These are phyloP conservation scores for Petrolisthes manimaculis DNA, from an alignment of 2,888 invertebrate species.

Conservation along the genomic window DNA sequence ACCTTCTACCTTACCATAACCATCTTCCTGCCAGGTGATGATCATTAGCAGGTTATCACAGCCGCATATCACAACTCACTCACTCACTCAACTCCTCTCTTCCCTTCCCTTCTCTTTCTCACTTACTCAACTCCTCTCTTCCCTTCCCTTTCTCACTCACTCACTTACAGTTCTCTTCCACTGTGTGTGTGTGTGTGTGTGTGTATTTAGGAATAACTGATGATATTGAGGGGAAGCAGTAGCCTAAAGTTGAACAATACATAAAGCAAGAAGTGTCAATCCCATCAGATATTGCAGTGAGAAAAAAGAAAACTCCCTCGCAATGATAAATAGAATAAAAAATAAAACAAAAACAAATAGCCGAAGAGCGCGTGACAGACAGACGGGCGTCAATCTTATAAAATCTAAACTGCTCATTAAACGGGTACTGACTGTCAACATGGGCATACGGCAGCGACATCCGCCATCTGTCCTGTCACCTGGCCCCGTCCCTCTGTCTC, in stretches of 20 bases:
- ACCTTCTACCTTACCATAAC: background rate
- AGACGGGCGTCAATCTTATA: slow-evolving; percentile 14
- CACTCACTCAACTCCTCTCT: background rate
- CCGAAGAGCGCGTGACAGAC: no score
- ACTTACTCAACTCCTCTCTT: background rate
- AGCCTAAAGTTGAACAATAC: no score
- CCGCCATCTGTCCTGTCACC: background rate
- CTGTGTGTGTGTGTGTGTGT: no score
- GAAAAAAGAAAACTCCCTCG: background rate
- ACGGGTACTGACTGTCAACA: slow-evolving; percentile 1
- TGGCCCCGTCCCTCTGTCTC: no score
- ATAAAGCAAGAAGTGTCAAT: no score
- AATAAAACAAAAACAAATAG: no score
- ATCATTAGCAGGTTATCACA: slow-evolving; percentile 3
- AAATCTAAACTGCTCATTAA: slow-evolving; percentile 2
- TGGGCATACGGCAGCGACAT: slow-evolving; percentile 6
- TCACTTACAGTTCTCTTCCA: background rate
- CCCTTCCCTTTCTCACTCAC: background rate
- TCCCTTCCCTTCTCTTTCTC: background rate
- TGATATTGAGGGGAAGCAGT: no score
- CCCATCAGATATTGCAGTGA: no score
- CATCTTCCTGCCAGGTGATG: background rate
- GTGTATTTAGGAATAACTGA: no score
- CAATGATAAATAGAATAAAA: background rate
- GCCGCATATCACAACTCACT: background rate